These are phyloP conservation scores for Helicoverpa assulta DNA, from an alignment of 2,888 invertebrate genomes.

Conservation along the genomic window DNA sequence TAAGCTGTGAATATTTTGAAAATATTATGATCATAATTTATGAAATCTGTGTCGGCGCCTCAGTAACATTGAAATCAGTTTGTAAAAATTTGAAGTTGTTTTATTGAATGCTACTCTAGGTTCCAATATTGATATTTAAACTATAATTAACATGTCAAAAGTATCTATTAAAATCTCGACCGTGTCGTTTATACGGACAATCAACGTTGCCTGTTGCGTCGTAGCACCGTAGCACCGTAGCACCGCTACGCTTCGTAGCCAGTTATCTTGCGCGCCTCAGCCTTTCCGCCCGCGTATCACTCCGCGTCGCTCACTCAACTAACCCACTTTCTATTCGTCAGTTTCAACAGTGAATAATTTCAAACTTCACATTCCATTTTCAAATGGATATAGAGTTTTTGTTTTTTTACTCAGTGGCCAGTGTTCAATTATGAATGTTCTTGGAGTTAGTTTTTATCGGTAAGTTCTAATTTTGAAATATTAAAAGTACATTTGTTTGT, in stretches of 20 bases:
- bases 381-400: slow-evolving; percentile 65
- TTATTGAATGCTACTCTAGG: too few relatives aligned
- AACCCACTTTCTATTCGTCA: slow-evolving; percentile 73
- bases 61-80: too few relatives aligned
- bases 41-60: too few relatives aligned
- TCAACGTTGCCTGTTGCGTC: slow-evolving; percentile 82
- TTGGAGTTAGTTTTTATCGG: slow-evolving; percentile 65
- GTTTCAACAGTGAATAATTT: slow-evolving; percentile 63
- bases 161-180: slow-evolving; percentile 47
- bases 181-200: slow-evolving; percentile 36
- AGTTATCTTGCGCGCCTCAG: slow-evolving; percentile 82
- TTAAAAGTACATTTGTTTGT: slow-evolving; percentile 28
- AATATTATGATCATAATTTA: too few relatives aligned
- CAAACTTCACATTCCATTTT: slow-evolving; percentile 60
- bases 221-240: slow-evolving; percentile 74
- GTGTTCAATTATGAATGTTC: slow-evolving; percentile 69
- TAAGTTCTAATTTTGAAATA: slow-evolving; percentile 62
- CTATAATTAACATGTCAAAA: slow-evolving; percentile 18
- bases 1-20: too few relatives aligned
- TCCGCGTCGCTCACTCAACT: slow-evolving; percentile 67
- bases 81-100: too few relatives aligned
- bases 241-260: slow-evolving; percentile 78
- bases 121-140: slow-evolving; percentile 6
- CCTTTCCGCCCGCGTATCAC: slow-evolving; percentile 81
- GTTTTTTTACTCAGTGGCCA: slow-evolving; percentile 60